Base-by-base conservation (phyloP, 2,113 vertebrate genomes). In the Enhydra lutris region DNA sequence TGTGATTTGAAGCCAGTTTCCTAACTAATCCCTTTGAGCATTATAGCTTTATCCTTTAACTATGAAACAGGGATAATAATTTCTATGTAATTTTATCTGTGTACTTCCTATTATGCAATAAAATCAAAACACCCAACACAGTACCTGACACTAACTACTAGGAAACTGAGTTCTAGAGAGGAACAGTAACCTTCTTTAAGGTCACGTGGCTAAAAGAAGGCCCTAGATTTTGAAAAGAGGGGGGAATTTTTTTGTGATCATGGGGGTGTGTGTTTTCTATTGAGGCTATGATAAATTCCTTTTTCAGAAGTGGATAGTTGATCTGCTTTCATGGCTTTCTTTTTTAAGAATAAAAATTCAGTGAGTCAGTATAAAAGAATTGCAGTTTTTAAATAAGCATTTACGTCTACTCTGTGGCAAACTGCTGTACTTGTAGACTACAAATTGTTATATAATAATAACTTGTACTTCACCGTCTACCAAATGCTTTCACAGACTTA, bases 341-440 rank as follows among this genome's bases (percentile, higher is more conserved):
- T 97, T 97, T 98, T 98, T 98, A 97, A 97, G 93, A 97, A 85
- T 94, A 96, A 98, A 98, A 97, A 50, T 91, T 91, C 65, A 79
- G 10, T 98, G 97, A 97, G 92, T 98, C 98, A 98, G 88, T 89
- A 74, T 97, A 89, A 85, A 98, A 98, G 97, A 97, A 98, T 98
- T 95, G 17, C 67, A 93, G 97, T 96, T 97, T 98, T 97, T 97
- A 97, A 98, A 97, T 97, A 98, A 97, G 86, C 81, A 15, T 98
- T 97, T 97, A 96, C 81, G 80, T 97, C 83, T 97, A 52, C 97
- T 88, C 84, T 83, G 52, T 76, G 71, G 57, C 7, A 2, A 96
- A 81, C 74, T 97, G 84, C 73, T 95, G 52, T 96, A 76, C 81
- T 95, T 94, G 90, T 91, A 86, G 95, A 96, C 91, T 91, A 85